Evolutionary conservation across 2,797 vertebrate species (phyloP), one percentile per base, ranked within the genome.

Genomic region (Propithecus perrieri): DNA sequence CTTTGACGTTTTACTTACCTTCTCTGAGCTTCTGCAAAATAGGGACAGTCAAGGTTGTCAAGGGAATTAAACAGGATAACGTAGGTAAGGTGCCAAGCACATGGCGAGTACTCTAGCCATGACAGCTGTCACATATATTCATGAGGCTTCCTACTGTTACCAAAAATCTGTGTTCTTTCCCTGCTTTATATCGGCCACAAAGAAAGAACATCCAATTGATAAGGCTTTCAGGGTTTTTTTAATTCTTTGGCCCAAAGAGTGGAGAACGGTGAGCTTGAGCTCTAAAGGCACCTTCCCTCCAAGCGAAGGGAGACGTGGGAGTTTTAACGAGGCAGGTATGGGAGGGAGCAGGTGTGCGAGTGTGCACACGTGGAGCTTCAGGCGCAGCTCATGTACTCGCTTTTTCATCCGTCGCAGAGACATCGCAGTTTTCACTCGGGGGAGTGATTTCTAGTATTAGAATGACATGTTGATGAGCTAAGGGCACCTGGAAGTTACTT

Each of bases 21-120:
- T 67, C 18, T 85, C 61, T 86, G 75, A 81, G 71, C 57, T 79
- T 88, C 11, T 0, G 20, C 69, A 55, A 80, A 53, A 53, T 26
- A 76, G 4, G 35, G 2, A 35, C 30, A 93, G 13, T 69, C 35
- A 30, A 22, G 7, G 35, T 20, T 61, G 7, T 92, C 12, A 1
- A 72, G 74, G 53, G 15, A 57, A 71, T 72, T 41, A 53, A 81
- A 48, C 20, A 89, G 78, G 15, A 63, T 71, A 46, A 20, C 7
- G 6, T 22, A 46, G 48, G 50, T 46, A 46, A 78, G 28, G 50
- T 41, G 24, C 69, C 24, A 38, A 67, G 67, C 30, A 10, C 7
- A 0, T 0, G 28, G 24, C 67, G 28, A 24, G 5, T 9, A 20
- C 35, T 38, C 24, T 13, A 18, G n/a, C 55, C 4, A 0, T 63